A percentile compares a stretch with the other conserved stretches of the same genome.
Evolutionary conservation across 2,113 vertebrate species (phyloP).

Genomic region (Andinoacara biseriatus): DNA sequence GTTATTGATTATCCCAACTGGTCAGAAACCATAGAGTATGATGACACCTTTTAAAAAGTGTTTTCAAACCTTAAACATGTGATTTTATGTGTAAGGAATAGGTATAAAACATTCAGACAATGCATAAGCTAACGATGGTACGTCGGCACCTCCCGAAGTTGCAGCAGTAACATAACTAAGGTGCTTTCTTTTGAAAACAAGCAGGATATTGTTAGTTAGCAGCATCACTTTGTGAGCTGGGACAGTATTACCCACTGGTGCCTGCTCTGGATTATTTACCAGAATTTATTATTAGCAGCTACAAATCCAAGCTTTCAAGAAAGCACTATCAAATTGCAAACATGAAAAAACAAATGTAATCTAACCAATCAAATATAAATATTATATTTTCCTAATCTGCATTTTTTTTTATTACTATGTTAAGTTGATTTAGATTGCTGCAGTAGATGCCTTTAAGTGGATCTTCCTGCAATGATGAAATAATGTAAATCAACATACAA

Average conservation of each 20-base stretch:
- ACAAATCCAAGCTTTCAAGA: not conserved
- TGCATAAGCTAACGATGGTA: not conserved
- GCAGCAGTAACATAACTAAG: not conserved
- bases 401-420: no score
- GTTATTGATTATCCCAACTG: constrained; percentile 54
- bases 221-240: not conserved
- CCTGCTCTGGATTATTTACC: not conserved
- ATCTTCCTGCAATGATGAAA: not conserved
- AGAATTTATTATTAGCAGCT: not conserved
- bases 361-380: not conserved
- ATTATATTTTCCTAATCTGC: no score
- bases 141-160: not conserved
- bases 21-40: constrained; percentile 18
- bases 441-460: not conserved
- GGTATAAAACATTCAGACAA: no score
- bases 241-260: not conserved
- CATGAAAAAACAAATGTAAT: not conserved
- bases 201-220: not conserved
- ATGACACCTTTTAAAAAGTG: not conserved
- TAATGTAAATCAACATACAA: not conserved
- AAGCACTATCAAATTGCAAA: not conserved
- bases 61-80: not conserved
- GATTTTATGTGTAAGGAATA: not conserved
- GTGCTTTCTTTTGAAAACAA: not conserved
- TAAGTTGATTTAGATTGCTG: no score